Base-by-base conservation (phyloP, 2,888 invertebrate genomes). In the Coenonympha glycerion region DNA sequence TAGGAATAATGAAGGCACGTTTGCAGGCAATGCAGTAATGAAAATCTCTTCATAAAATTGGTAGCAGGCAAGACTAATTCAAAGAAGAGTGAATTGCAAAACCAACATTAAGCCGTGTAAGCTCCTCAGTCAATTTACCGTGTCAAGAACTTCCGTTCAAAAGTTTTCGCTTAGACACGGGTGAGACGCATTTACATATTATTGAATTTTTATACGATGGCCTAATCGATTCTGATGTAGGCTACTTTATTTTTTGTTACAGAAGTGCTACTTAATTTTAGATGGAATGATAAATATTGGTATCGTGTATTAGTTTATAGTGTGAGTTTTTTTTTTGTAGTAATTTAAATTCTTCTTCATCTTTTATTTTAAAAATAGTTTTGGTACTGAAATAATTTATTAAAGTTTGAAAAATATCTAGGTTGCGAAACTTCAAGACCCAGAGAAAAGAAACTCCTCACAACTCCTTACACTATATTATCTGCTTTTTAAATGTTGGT, bases 171-270 rank as follows among this genome's bases (percentile, higher is more conserved):
- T 72, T 73, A 76, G 75, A 73, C 72, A 74, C 73, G 71, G 69
- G 73, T 69, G 71, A 57, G 66, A 57, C 64, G 66, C 74, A 86
- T 87, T 87, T 86, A 83, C 86, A 87, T 87, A 78, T 81, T 87
- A 86, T 86, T 87, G 86, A 83, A 79, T 86, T 84, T 84, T 85
- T 84, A 78, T 76, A 73, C 80, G 74, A 76, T 78, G 77, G 72
- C 78, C 79, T 78, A 75, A 77, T 70, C 69, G 66, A 70, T 70
- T 68, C 66, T 63, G 54, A 61, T 55, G 53, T 59, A 52, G 63
- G 52, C 50, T 49, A 56, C 54, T 59, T 53, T 52, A 48, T 52
- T 57, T 56, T 56, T 45, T 49, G 36, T 16, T 52, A 45, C 48
- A 31, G 34, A 42, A 39, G 24, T 31, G 28, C 21, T 33, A 18